phyloP scores from a whole-genome alignment of 2,797 vertebrate genomes.

The Betta splendens region DNA sequence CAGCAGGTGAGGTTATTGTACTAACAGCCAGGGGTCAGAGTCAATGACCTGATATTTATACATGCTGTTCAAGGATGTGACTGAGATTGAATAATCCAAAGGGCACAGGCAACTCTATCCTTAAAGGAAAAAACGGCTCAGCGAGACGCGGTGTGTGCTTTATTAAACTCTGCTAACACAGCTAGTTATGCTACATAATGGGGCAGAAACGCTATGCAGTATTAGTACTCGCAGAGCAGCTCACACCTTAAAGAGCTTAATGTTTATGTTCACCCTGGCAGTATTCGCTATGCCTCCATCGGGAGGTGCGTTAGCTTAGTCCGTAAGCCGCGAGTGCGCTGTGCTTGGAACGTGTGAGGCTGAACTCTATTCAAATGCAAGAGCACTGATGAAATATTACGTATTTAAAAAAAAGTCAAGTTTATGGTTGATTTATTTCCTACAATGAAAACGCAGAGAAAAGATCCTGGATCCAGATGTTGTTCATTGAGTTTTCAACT shows the following conservation, averaged over 20 bases:
- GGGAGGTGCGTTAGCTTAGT: conserved; percentile 49
- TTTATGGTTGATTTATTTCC: too few species aligned
- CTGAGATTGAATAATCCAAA: conserved; percentile 54
- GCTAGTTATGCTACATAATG: too few species aligned
- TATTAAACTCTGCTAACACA: too few species aligned
- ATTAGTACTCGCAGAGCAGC: conserved; percentile 44
- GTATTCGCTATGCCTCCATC: conserved; percentile 54
- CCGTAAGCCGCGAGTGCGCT: conserved; percentile 44
- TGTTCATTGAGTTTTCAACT: too few species aligned
- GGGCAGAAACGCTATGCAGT: too few species aligned
- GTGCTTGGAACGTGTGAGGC: conserved; percentile 10
- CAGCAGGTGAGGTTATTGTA: conserved; percentile 59
- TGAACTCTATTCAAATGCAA: neutral
- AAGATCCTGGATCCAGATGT: neutral
- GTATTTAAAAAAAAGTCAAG: too few species aligned
- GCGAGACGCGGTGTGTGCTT: neutral
- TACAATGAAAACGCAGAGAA: neutral
- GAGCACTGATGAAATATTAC: too few species aligned
- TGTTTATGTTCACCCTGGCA: conserved; percentile 54
- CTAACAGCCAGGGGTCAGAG: conserved; percentile 55
- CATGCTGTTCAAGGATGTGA: conserved; percentile 52
- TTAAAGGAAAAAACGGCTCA: conserved; percentile 12
- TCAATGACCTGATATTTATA: conserved; percentile 52
- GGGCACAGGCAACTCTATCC: conserved; percentile 46
- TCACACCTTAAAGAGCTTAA: conserved; percentile 67